Conservation (phyloP, 2,113 vertebrate species). For the Picathartes gymnocephalus region DNA sequence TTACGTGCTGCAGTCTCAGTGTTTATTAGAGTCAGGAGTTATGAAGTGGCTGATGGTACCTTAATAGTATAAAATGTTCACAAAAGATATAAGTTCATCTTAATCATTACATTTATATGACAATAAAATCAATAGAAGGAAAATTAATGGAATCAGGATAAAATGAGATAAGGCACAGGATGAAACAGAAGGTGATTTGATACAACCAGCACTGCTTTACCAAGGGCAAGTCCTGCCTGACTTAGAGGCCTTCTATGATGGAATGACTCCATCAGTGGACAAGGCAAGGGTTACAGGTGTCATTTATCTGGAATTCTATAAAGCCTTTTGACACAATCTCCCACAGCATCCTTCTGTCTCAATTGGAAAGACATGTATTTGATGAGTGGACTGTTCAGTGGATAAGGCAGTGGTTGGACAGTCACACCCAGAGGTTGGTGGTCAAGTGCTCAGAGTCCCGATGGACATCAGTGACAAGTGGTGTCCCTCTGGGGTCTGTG, state of each 20-base stretch:
- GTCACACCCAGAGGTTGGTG: neutral
- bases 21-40: neutral
- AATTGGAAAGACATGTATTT: neutral
- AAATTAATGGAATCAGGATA: neutral
- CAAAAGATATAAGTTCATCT: neutral
- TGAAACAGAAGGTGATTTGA: rapidly evolving
- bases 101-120: neutral
- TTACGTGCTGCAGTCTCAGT: rapidly evolving
- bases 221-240: neutral
- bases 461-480: neutral
- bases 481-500: no score
- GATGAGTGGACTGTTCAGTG: no score
- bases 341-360: neutral
- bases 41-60: neutral
- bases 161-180: neutral
- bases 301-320: neutral
- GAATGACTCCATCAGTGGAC: neutral
- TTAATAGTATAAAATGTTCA: neutral
- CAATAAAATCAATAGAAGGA: neutral
- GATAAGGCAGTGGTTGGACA: neutral
- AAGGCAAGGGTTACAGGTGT: neutral
- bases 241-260: neutral
- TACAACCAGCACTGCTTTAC: neutral
- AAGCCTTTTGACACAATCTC: neutral
- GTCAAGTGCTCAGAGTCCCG: neutral